Percentiles rank a stretch among this genome's conserved stretches.
Conservation (phyloP, 37 sponge, comb jelly and placozoan species). For the Geodia barretti region DNA sequence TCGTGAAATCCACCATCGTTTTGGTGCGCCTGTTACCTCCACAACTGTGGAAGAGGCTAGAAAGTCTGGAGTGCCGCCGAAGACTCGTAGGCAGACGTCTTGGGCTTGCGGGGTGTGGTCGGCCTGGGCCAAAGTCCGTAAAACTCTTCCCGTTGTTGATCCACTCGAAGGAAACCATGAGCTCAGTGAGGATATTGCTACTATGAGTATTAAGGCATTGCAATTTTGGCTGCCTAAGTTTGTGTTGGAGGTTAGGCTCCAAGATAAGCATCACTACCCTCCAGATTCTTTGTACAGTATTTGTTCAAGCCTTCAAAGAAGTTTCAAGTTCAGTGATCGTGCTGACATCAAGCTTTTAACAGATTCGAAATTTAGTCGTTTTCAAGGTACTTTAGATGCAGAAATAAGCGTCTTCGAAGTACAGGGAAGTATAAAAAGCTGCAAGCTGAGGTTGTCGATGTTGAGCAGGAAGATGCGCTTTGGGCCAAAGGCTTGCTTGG, state of each 20-base stretch:
- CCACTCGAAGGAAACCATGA: too few relatives aligned
- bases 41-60: too few relatives aligned
- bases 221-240: neutral
- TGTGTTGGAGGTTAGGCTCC: neutral
- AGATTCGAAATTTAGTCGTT: neutral
- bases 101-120: too few relatives aligned
- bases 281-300: conserved; percentile 1
- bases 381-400: conserved; percentile 4
- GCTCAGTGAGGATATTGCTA: too few relatives aligned
- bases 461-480: neutral
- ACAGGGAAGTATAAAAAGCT: neutral
- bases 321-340: neutral
- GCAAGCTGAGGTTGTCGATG: conserved; percentile 8
- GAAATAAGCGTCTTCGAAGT: too few relatives aligned
- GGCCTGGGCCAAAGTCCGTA: too few relatives aligned
- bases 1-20: too few relatives aligned
- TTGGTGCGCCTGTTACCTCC: too few relatives aligned
- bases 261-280: neutral
- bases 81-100: too few relatives aligned
- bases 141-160: too few relatives aligned
- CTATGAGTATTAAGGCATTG: too few relatives aligned
- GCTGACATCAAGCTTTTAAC: neutral
- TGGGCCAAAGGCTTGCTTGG: conserved; percentile 6
- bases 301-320: neutral
- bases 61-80: too few relatives aligned